Base-by-base conservation (phyloP, 2,797 vertebrate species). In the Poecilia gillii region DNA sequence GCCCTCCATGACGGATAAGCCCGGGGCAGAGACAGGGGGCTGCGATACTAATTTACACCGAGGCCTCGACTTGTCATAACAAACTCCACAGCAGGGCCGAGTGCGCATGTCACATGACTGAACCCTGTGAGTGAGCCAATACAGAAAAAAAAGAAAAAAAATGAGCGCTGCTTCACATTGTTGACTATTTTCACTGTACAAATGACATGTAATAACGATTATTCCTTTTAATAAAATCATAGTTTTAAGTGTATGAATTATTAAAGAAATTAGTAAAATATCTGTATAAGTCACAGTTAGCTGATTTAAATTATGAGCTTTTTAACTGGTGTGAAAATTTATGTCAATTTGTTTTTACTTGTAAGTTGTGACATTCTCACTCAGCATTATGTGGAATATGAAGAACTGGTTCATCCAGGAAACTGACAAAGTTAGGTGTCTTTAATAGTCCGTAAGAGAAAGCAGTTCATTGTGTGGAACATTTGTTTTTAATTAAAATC, bases 1-100 rank as follows among this genome's bases (percentile, higher is more conserved):
- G 93, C 97, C 96, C 95, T 99, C 98, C 98, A 98, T 98, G 81
- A 92, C 95, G 91, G 92, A 85, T 85, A 94, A 89, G 79, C 89
- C 91, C 74, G 81, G 85, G 82, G 45, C 28, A 49, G 14, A 73
- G 49, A 74, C 72, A 41, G 20, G 23, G 74, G 82, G 88, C 82
- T 88, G 82, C 89, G 85, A 89, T 94, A 78, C 91, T 94, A 95
- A 95, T 96, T 96, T 94, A 96, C 94, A 95, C 94, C 94, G 94
- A 96, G 96, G 95, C 96, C 96, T 96, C 87, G 88, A 85, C 90
- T 94, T 93, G 93, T 96, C 96, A 97, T 96, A 96, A 96, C 95
- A 95, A 95, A 94, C 85, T 91, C 91, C 89, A 93, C 89, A 93
- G 94, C 94, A 94, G 92, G 89, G 88, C 92, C 87, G 41, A 96